Percentiles rank a stretch among this genome's conserved stretches.
phyloP scores from a whole-genome alignment of 2,888 invertebrate species.

The Calliphora vomitoria region DNA sequence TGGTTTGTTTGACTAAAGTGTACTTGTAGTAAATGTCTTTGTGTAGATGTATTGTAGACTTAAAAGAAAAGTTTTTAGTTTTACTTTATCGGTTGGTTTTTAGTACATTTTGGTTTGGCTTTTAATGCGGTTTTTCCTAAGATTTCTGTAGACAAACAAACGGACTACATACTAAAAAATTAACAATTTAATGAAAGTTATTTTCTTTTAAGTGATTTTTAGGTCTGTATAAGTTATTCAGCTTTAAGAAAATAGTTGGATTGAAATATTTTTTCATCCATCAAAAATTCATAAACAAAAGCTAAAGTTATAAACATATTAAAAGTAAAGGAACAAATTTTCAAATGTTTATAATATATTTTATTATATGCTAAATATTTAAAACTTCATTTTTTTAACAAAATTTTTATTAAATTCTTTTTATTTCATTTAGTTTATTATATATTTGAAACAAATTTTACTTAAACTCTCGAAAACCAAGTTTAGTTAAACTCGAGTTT shows the following conservation, averaged over 20 bases:
- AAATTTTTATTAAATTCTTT: not conserved
- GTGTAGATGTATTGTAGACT: not conserved
- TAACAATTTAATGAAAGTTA: not conserved
- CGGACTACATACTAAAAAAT: not conserved
- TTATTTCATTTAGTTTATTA: not conserved
- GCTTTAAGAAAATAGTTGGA: no score
- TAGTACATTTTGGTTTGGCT: conserved; percentile 43
- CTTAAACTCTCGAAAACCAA: not conserved
- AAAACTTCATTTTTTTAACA: no score
- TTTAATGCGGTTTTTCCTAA: conserved; percentile 49
- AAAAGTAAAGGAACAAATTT: no score
- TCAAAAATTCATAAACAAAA: no score
- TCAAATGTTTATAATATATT: no score
- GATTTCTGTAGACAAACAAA: conserved; percentile 1
- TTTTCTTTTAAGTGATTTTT: no score
- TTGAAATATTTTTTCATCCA: no score
- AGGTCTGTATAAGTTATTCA: no score
- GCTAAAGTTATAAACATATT: no score
- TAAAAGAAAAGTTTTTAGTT: conserved; percentile 25
- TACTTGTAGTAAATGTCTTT: not conserved
- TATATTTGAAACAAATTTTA: not conserved
- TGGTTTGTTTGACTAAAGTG: conserved; percentile 12
- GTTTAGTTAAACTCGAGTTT: not conserved
- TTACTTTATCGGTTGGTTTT: conserved; percentile 3
- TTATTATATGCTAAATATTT: no score